Evolutionary conservation across 2,797 vertebrate species (phyloP).

Genomic region (Cossypha dichroa): DNA sequence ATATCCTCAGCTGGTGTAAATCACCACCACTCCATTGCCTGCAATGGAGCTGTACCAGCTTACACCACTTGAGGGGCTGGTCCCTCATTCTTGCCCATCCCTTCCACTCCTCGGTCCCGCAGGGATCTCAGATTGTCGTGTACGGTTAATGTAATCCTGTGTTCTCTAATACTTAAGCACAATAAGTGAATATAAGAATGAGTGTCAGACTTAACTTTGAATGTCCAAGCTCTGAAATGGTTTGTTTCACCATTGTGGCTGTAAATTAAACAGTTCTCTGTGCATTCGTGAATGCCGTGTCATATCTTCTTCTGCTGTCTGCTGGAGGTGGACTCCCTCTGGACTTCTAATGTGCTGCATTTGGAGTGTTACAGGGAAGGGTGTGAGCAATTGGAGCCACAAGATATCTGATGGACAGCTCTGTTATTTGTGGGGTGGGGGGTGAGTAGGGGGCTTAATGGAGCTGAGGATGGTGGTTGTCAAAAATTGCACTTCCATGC

Average conservation of each 20-base stretch:
- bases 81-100: conserved; percentile 63
- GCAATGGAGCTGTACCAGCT: conserved; percentile 51
- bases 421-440: not conserved
- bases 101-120: not conserved
- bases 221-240: conserved; percentile 67
- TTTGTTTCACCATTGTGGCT: conserved; percentile 72
- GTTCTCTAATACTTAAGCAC: conserved; percentile 70
- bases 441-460: not conserved
- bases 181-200: conserved; percentile 69
- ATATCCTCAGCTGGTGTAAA: conserved; percentile 65
- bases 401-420: not conserved
- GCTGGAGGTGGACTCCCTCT: conserved; percentile 20
- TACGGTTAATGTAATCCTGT: conserved; percentile 55
- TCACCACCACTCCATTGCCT: not conserved
- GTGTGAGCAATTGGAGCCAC: not conserved
- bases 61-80: conserved; percentile 70
- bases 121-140: conserved; percentile 52
- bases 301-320: conserved; percentile 60
- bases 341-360: not conserved
- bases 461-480: not conserved
- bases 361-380: conserved; percentile 12
- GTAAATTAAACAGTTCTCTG: conserved; percentile 74
- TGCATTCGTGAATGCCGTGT: conserved; percentile 66
- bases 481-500: not conserved
- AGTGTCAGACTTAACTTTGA: conserved; percentile 73